A percentile compares a stretch with the other conserved stretches of the same genome.
Evolutionary conservation across 1,140 invertebrate species (phyloP).

Genomic region (Magallana gigas): DNA sequence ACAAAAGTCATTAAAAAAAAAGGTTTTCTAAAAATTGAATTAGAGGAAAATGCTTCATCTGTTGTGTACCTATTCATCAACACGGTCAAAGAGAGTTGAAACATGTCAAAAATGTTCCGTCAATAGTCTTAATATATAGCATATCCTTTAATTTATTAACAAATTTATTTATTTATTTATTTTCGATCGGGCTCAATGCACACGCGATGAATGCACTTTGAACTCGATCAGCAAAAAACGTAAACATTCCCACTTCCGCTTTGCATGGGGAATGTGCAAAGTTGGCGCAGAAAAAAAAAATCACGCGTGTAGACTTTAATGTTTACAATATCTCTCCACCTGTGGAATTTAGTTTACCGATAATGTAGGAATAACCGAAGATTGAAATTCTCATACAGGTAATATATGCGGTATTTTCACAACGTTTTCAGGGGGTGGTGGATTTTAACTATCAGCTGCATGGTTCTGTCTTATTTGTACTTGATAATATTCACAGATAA

Average conservation of each 20-base stretch:
- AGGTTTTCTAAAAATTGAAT: too few relatives aligned
- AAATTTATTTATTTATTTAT: not conserved
- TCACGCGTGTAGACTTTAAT: not conserved
- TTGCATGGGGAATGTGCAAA: not conserved
- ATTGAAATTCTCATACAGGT: not conserved
- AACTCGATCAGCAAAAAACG: not conserved
- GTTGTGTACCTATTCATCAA: too few relatives aligned
- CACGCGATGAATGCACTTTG: not conserved
- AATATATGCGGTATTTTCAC: not conserved
- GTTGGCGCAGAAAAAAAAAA: slow-evolving; percentile 10
- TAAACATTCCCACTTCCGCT: slow-evolving; percentile 34
- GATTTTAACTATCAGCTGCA: not conserved
- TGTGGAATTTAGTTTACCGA: not conserved
- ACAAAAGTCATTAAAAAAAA: too few relatives aligned
- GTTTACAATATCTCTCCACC: not conserved
- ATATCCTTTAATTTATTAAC: too few relatives aligned
- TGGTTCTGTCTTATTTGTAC: not conserved
- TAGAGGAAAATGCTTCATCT: too few relatives aligned
- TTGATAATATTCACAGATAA: too few relatives aligned
- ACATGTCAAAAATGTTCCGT: too few relatives aligned
- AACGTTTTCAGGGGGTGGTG: not conserved
- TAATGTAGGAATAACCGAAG: not conserved
- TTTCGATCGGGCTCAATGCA: slow-evolving; percentile 18
- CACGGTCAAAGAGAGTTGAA: too few relatives aligned
- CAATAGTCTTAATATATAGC: too few relatives aligned